Conservation (phyloP, 2,797 vertebrate species). For the Mus caroli region DNA sequence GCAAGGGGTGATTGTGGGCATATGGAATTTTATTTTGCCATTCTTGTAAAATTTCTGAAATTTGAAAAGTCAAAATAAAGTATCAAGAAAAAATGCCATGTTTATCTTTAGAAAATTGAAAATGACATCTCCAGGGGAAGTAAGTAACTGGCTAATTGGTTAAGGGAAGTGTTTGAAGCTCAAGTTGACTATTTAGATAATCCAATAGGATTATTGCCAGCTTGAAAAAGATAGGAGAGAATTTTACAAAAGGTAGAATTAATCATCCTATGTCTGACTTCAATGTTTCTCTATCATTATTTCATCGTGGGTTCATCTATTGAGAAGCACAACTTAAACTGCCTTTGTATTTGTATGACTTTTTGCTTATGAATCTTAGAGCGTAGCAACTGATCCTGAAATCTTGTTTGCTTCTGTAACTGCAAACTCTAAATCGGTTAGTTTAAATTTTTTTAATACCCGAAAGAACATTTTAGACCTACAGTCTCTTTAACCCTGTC, state of each 20-base stretch:
- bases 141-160: conserved; percentile 44
- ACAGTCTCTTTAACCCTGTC: neutral
- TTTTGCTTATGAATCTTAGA: neutral
- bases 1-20: neutral
- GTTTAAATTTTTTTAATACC: neutral
- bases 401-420: neutral
- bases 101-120: neutral
- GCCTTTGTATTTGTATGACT: neutral
- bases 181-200: neutral
- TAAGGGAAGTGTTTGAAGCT: conserved; percentile 30
- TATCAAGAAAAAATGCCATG: neutral
- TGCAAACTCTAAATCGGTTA: neutral
- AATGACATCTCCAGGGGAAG: neutral
- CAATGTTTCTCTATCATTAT: neutral
- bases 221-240: neutral
- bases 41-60: conserved; percentile 45
- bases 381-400: neutral
- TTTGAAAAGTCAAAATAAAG: conserved; percentile 39
- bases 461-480: neutral
- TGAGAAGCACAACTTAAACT: neutral
- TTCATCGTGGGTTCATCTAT: neutral
- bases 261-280: neutral
- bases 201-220: neutral
- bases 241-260: neutral
- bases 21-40: conserved; percentile 26